Conservation (phyloP, 2,797 vertebrate genomes). For the Pipistrellus kuhlii region DNA sequence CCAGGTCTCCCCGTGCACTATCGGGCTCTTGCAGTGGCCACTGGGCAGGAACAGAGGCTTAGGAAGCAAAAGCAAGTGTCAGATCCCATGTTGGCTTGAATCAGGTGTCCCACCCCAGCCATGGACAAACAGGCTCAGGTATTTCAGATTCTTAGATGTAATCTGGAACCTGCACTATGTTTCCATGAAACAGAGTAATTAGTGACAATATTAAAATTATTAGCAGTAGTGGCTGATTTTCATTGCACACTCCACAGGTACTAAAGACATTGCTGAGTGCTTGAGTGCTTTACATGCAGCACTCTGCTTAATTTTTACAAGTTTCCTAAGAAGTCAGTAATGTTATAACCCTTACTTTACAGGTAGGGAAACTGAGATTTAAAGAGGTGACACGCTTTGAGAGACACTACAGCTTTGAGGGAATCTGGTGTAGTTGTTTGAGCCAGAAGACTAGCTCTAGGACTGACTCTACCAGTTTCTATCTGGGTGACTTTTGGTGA, state of each 20-base stretch:
- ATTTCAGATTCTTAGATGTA: not conserved
- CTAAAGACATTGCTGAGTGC: not conserved
- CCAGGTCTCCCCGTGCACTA: no score
- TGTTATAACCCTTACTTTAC: not conserved
- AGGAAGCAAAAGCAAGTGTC: not conserved
- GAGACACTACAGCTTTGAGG: not conserved
- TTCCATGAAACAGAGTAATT: conserved; percentile 4
- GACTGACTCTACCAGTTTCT: not conserved
- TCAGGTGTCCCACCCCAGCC: not conserved
- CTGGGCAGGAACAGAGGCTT: not conserved
- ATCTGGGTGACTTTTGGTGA: not conserved
- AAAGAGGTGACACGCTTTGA: not conserved
- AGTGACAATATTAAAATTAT: not conserved
- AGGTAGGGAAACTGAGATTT: not conserved
- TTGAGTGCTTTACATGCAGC: not conserved
- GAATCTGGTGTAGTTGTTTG: not conserved
- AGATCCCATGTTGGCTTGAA: not conserved
- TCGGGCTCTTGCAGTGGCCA: rapidly evolving
- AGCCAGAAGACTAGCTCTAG: not conserved
- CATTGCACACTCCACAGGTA: not conserved
- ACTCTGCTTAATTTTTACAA: not conserved
- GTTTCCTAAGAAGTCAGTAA: not conserved
- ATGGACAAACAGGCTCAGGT: not conserved
- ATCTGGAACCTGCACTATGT: not conserved
- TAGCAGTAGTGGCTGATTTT: not conserved